Base-by-base conservation (phyloP, 1,140 invertebrate genomes). In the Bombus fervidus region DNA sequence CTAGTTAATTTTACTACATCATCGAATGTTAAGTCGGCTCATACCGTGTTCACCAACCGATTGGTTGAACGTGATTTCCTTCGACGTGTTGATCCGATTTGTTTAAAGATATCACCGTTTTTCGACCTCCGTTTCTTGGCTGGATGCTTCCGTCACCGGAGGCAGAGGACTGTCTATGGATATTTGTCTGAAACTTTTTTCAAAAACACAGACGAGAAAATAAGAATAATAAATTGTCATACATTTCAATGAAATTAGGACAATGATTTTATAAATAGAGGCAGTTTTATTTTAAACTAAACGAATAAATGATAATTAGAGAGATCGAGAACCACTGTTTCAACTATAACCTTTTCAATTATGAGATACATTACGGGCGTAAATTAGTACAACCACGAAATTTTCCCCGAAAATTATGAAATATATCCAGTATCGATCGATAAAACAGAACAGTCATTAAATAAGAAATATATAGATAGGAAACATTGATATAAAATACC, bases 141-240 rank as follows among this genome's bases (percentile, higher is more conserved):
- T 90, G 41, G 91, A 86, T 10, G 85, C 88, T 91, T 94, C 92
- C 28, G 92, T 92, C 22, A 95, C 88, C 13, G 92, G 90, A 31
- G 93, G 91, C 71, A 94, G 79, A 8, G 91, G 83, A 76, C 83
- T 92, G 43, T 94, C 93, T 28, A 93, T 57, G 34, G 94, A 94
- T 57, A 92, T 87, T 92, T 94, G 93, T 83, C 93, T 94, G 85
- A 28, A 89, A 76, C 41, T 34, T 25, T 68, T 47, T 13, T 8
- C 47, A 53, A n/a, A 22, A 25, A 47, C 25, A 31, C 12, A n/a
- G 3, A 28, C 6, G 18, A n/a, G 13, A 12, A 66, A 31, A 28
- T 15, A 53, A 74, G 1, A 34, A 31, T 5, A 4, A 39, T 22
- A 47, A 74, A 5, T 4, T 10, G 28, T 28, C 9, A 28, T 13